A percentile compares a stretch with the other conserved stretches of the same genome.
phyloP scores from a whole-genome alignment of 2,113 vertebrate genomes.

The Brachyistius frenatus region DNA sequence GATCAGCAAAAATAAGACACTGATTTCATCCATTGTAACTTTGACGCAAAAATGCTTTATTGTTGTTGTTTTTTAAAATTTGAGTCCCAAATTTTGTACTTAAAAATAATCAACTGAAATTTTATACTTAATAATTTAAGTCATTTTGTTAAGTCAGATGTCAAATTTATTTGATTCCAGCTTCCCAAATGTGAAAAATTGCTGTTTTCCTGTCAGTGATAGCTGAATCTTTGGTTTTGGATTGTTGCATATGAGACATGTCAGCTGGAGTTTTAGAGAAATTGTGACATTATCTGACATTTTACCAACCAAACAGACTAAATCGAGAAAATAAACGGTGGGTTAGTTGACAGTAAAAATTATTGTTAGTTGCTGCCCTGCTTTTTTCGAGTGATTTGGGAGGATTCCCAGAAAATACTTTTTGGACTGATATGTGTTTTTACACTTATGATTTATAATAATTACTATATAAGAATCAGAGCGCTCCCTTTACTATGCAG shows the following conservation, averaged over 20 bases:
- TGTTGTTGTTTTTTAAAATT: too few species aligned
- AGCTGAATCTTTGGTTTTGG: not conserved
- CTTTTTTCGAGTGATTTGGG: not conserved
- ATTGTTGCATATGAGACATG: not conserved
- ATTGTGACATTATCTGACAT: constrained; percentile 3
- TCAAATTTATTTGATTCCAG: not conserved
- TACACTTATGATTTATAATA: not conserved
- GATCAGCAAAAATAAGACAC: not conserved
- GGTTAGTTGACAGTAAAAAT: not conserved
- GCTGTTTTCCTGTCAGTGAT: not conserved
- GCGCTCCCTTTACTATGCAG: too few species aligned
- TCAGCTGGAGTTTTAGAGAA: not conserved
- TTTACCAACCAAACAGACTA: not conserved
- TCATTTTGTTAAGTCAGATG: too few species aligned
- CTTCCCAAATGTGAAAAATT: not conserved
- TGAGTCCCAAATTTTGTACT: too few species aligned
- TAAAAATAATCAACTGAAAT: too few species aligned
- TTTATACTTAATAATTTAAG: too few species aligned
- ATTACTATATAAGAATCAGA: too few species aligned
- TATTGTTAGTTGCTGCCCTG: not conserved
- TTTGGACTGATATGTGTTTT: not conserved
- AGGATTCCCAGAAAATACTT: not conserved
- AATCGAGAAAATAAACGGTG: not conserved
- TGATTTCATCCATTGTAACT: not conserved
- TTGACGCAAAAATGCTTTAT: too few species aligned